Percentiles rank a stretch among this genome's conserved stretches.
Evolutionary conservation across 2,113 vertebrate species (phyloP).

Genomic region (Nansenia antarctica): DNA sequence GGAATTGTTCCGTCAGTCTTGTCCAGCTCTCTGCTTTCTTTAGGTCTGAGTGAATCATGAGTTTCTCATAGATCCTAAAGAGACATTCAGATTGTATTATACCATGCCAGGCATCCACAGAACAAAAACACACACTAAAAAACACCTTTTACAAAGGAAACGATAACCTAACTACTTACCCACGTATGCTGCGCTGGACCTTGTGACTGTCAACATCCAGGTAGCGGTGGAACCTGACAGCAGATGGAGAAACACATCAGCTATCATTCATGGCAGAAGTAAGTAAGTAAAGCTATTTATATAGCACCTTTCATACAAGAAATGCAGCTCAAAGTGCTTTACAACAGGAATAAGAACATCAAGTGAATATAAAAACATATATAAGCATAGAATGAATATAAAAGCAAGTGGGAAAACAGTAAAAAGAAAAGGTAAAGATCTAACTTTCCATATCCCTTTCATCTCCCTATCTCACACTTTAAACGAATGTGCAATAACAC

Average conservation of each 20-base stretch:
- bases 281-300: background rate
- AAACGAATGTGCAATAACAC: too few relatives aligned
- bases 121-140: too few relatives aligned
- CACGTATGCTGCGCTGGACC: slow-evolving; percentile 84
- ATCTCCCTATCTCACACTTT: too few relatives aligned
- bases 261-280: background rate
- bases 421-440: too few relatives aligned
- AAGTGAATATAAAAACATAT: too few relatives aligned
- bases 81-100: background rate
- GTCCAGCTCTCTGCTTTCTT: slow-evolving; percentile 93
- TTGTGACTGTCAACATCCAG: slow-evolving; percentile 92
- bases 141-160: background rate
- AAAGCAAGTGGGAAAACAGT: too few relatives aligned
- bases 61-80: slow-evolving; percentile 94
- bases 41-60: slow-evolving; percentile 92
- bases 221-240: slow-evolving; percentile 88
- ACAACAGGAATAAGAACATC: too few relatives aligned
- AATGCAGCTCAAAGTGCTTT: too few relatives aligned
- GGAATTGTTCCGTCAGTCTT: slow-evolving; percentile 88
- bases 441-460: too few relatives aligned
- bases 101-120: too few relatives aligned
- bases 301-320: background rate
- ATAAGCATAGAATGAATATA: too few relatives aligned
- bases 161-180: slow-evolving; percentile 79
- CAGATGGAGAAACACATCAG: background rate